Evolutionary conservation across 1,140 invertebrate species (phyloP).

Genomic region (Panagrolaimus sp.): DNA sequence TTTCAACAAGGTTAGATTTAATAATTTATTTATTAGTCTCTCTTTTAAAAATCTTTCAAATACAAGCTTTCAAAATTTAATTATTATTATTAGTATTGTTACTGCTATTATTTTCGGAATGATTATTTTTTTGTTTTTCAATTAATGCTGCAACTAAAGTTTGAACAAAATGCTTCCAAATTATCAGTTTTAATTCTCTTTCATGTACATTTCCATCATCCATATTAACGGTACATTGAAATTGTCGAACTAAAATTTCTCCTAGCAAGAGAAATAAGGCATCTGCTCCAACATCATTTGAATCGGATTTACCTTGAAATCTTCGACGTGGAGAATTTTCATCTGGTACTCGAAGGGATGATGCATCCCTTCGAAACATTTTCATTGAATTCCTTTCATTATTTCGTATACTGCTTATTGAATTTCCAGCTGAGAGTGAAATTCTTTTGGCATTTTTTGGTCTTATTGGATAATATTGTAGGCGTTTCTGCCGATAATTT

Average conservation of each 20-base stretch:
- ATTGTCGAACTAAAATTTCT: slow-evolving; percentile 46
- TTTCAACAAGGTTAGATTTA: slow-evolving; percentile 48
- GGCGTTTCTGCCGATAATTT: not conserved
- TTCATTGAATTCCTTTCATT: not conserved
- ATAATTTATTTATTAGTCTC: not conserved
- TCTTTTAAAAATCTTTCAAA: not conserved
- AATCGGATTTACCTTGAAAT: not conserved
- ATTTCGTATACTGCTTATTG: not conserved
- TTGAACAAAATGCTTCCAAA: slow-evolving; percentile 53
- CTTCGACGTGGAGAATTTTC: not conserved
- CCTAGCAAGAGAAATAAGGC: slow-evolving; percentile 36
- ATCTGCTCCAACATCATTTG: slow-evolving; percentile 17
- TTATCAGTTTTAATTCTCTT: slow-evolving; percentile 45
- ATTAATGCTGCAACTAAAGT: slow-evolving; percentile 38
- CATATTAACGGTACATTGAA: slow-evolving; percentile 39
- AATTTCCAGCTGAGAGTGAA: not conserved
- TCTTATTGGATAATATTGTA: not conserved
- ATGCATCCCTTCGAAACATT: not conserved
- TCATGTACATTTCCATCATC: slow-evolving; percentile 50
- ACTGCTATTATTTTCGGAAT: not conserved
- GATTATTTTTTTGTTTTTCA: slow-evolving; percentile 19
- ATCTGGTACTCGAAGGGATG: slow-evolving; percentile 3
- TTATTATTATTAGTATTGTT: slow-evolving; percentile 2
- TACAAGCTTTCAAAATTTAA: slow-evolving; percentile 10
- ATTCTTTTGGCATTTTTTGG: not conserved